phyloP scores from a whole-genome alignment of 35 echinoderm and acorn worm genomes.

The Holothuria glaberrima region DNA sequence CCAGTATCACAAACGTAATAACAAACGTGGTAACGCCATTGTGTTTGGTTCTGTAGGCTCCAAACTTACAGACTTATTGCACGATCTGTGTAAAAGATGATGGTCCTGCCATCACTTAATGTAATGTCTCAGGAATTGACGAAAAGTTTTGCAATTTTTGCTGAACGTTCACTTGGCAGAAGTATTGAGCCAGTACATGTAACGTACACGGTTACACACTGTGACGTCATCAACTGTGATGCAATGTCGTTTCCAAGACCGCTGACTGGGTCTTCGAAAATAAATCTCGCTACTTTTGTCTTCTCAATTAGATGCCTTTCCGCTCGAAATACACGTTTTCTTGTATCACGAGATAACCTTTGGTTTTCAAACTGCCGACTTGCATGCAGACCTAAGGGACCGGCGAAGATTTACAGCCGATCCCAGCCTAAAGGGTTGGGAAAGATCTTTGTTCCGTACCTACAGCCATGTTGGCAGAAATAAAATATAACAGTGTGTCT shows the following conservation, averaged over 20 bases:
- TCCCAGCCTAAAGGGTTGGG: constrained; percentile 63
- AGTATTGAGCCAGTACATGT: constrained; percentile 37
- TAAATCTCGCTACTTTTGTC: neutral
- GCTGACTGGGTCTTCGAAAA: constrained; percentile 4
- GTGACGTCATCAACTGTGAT: constrained; percentile 59
- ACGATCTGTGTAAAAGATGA: constrained; percentile 21
- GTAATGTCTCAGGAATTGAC: neutral
- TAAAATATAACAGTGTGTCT: constrained; percentile 31
- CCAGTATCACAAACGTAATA: constrained; percentile 21
- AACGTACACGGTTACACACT: neutral
- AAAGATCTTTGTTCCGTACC: neutral
- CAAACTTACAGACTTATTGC: constrained; percentile 52
- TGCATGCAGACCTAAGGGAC: constrained; percentile 25
- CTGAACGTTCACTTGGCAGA: neutral
- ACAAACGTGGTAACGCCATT: constrained; percentile 30
- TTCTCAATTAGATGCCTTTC: constrained; percentile 30
- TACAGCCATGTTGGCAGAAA: constrained; percentile 58
- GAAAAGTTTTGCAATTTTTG: constrained; percentile 9
- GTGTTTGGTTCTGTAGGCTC: constrained; percentile 3
- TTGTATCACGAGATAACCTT: constrained; percentile 37
- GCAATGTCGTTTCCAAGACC: constrained; percentile 30
- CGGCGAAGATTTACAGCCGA: constrained; percentile 45
- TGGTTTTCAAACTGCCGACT: constrained; percentile 43
- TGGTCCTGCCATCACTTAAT: constrained; percentile 36
- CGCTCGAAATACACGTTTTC: constrained; percentile 23